A percentile compares a stretch with the other conserved stretches of the same genome.
These are phyloP conservation scores for Grallaria varia DNA, from an alignment of 2,113 vertebrate genomes.

Conservation along the genomic window DNA sequence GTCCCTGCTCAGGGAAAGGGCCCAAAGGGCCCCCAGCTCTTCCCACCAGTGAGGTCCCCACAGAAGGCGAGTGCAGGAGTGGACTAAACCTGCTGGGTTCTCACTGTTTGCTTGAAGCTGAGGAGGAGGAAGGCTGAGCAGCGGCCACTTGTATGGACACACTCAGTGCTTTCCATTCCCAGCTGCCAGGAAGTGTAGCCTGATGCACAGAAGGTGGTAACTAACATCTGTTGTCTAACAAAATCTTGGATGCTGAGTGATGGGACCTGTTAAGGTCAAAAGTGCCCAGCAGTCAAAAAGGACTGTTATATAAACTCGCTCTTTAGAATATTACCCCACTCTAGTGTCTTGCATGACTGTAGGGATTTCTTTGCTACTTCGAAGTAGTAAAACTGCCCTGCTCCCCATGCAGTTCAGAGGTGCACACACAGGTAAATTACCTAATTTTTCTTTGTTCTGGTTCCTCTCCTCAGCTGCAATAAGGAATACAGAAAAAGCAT, in stretches of 20 bases:
- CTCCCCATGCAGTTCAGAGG: neutral
- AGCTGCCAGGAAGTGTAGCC: neutral
- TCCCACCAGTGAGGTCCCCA: neutral
- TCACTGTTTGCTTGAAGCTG: neutral
- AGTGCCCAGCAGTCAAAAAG: neutral
- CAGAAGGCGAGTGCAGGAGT: neutral
- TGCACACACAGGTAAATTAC: neutral
- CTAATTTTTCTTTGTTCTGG: neutral
- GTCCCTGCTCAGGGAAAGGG: neutral
- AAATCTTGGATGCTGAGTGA: neutral
- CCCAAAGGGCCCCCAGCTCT: neutral
- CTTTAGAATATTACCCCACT: neutral
- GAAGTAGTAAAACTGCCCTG: neutral
- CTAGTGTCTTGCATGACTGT: neutral
- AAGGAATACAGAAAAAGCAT: neutral
- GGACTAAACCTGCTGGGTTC: neutral
- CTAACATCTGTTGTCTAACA: neutral
- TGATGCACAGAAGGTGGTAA: neutral
- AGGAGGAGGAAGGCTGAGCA: neutral
- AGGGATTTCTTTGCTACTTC: neutral
- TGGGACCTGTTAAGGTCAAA: neutral
- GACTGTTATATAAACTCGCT: neutral
- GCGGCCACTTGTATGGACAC: neutral
- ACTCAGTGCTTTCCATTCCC: neutral
- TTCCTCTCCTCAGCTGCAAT: neutral